phyloP scores from a whole-genome alignment of 2,113 vertebrate genomes.

The Ceuthmochares aereus region DNA sequence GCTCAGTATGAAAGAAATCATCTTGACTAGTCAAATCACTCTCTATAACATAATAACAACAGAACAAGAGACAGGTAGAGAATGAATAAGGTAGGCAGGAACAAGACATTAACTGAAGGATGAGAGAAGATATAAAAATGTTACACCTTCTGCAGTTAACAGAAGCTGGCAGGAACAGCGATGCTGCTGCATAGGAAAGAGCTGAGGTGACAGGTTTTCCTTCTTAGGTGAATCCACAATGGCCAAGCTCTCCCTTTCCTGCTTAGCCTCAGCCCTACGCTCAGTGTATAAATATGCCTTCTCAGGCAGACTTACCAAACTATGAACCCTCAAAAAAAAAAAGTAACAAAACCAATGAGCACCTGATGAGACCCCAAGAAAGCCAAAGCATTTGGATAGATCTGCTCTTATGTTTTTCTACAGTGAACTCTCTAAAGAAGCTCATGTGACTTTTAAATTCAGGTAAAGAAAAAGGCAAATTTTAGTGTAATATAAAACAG shows the following conservation, averaged over 20 bases:
- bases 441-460: not conserved
- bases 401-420: not conserved
- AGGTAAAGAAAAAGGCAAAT: not conserved
- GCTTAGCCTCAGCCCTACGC: not conserved
- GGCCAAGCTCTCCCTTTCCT: not conserved
- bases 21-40: constrained; percentile 44
- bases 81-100: constrained; percentile 46
- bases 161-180: not conserved
- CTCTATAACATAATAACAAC: constrained; percentile 11
- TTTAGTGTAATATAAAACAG: not conserved
- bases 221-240: not conserved
- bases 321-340: not conserved
- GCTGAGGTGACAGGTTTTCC: not conserved
- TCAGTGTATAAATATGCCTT: not conserved
- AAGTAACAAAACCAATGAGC: not conserved
- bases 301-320: not conserved
- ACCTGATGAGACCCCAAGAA: not conserved
- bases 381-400: not conserved
- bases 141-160: constrained; percentile 16
- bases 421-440: not conserved
- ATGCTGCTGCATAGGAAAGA: not conserved
- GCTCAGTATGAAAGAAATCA: constrained; percentile 35
- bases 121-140: constrained; percentile 25
- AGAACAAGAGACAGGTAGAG: constrained; percentile 46
- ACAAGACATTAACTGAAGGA: constrained; percentile 32